Conservation (phyloP, 30 jellyfish, hydroid and myxozoan species). For the Phacellophora camtschatica region DNA sequence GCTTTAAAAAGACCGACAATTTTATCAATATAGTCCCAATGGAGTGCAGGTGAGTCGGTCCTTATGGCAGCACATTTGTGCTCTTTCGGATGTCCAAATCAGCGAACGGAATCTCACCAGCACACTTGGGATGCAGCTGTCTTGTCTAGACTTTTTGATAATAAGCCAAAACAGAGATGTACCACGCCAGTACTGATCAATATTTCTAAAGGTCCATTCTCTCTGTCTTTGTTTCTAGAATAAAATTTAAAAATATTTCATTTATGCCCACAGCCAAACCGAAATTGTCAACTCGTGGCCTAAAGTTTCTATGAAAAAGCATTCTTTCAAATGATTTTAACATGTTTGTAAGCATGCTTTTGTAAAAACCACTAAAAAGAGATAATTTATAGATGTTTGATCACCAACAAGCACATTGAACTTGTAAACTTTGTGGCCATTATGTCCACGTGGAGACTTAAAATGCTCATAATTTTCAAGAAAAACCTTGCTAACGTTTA, state of each 20-base stretch:
- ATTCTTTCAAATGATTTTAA: neutral
- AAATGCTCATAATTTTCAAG: neutral
- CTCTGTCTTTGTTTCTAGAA: conserved; percentile 26
- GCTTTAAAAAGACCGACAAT: neutral
- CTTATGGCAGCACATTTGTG: conserved; percentile 49
- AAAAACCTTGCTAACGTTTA: neutral
- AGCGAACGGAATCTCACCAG: conserved; percentile 29
- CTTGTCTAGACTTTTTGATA: conserved; percentile 67
- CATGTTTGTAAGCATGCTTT: neutral
- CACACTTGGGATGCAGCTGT: conserved; percentile 68
- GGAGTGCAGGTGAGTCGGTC: neutral
- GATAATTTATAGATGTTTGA: neutral
- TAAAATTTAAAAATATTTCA: conserved; percentile 9
- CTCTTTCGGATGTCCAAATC: conserved; percentile 38
- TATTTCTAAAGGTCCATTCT: conserved; percentile 51
- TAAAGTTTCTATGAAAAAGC: neutral
- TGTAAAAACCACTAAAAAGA: neutral
- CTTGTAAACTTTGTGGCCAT: neutral
- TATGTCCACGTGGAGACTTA: neutral
- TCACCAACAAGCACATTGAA: neutral
- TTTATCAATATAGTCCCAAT: neutral
- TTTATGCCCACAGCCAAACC: conserved; percentile 1
- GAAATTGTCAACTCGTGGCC: conserved; percentile 29
- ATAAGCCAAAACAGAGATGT: conserved; percentile 57
- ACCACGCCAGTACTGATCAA: conserved; percentile 54